phyloP scores from a whole-genome alignment of 2,113 vertebrate species.

The Genyomyrus donnyi region DNA sequence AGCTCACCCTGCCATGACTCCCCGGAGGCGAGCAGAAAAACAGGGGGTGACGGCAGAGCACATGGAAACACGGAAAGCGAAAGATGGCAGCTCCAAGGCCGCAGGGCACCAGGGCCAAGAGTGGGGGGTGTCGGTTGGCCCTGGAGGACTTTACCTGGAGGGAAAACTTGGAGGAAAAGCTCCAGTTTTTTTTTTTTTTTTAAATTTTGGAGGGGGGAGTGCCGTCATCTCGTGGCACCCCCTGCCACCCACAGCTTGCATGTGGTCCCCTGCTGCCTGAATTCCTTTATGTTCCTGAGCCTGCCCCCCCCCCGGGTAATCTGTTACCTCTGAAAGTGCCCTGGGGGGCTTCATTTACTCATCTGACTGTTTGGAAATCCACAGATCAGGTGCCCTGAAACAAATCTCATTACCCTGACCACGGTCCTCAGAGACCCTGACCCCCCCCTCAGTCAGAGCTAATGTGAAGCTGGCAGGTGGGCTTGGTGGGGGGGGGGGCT shows the following conservation, averaged over 20 bases:
- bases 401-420: slow-evolving; percentile 77
- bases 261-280: slow-evolving; percentile 40
- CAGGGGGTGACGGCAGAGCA: background rate
- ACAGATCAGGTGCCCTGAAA: slow-evolving; percentile 74
- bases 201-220: background rate
- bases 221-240: background rate
- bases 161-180: background rate
- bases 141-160: background rate
- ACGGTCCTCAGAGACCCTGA: slow-evolving; percentile 63
- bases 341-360: slow-evolving; percentile 79
- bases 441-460: slow-evolving; percentile 46
- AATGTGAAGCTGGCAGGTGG: slow-evolving; percentile 44
- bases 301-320: slow-evolving; percentile 65
- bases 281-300: slow-evolving; percentile 63
- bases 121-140: background rate
- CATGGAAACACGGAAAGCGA: background rate
- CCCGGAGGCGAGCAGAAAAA: background rate
- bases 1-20: background rate
- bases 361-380: slow-evolving; percentile 75
- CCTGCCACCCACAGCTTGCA: background rate
- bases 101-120: background rate
- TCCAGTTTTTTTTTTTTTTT: slow-evolving; percentile 13
- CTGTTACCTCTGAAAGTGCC: slow-evolving; percentile 67
- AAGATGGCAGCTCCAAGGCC: background rate
- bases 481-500: slow-evolving; percentile 30